These are phyloP conservation scores for Varecia variegata DNA, from an alignment of 2,797 vertebrate species.

Conservation along the genomic window DNA sequence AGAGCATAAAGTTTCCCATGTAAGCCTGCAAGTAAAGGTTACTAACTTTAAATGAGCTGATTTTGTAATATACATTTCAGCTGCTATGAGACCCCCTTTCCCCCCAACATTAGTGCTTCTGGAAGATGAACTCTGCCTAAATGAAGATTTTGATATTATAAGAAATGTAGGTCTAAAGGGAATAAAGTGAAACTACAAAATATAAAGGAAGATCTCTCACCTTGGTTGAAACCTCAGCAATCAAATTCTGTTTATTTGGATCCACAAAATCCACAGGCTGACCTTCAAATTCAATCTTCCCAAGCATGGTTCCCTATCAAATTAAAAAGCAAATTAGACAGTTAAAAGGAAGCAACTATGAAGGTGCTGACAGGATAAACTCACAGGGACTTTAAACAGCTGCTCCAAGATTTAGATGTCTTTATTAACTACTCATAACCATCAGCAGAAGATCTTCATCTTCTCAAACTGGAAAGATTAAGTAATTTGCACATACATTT, in stretches of 20 bases:
- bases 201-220: conserved; percentile 80
- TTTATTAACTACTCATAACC: conserved; percentile 49
- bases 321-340: conserved; percentile 64
- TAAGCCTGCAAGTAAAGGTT: background rate
- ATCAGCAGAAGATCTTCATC: conserved; percentile 44
- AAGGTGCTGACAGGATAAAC: conserved; percentile 72
- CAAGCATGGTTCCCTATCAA: conserved; percentile 93
- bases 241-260: conserved; percentile 92
- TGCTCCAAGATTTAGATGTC: conserved; percentile 45
- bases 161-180: background rate
- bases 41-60: background rate
- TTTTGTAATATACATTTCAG: background rate
- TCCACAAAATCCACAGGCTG: conserved; percentile 91
- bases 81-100: background rate
- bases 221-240: conserved; percentile 96
- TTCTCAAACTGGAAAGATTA: background rate
- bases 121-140: background rate
- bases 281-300: conserved; percentile 98
- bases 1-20: background rate
- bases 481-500: conserved; percentile 29
- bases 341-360: conserved; percentile 10
- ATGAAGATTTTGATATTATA: conserved; percentile 13
- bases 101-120: background rate
- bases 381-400: conserved; percentile 55
- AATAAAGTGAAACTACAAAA: conserved; percentile 16